Evolutionary conservation across 2,888 invertebrate genomes (phyloP), one percentile per base, ranked within the genome.

Genomic region (Chaitophorus viminalis): DNA sequence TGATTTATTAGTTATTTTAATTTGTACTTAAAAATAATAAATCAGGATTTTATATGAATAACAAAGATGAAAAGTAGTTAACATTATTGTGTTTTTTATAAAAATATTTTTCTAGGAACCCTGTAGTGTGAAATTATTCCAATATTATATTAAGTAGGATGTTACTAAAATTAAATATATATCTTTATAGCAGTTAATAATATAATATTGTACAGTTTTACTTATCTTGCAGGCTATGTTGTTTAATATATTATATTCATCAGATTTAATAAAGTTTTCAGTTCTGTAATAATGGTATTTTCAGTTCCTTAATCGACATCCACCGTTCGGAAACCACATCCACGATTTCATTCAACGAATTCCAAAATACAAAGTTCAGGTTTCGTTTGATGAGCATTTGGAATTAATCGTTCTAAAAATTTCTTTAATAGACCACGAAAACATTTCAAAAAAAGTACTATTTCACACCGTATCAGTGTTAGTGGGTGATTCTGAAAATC

Each of bases 291-390:
- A n/a, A 39, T 46, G 39, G 5, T 46, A 31, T 75, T 65, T 46
- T 52, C 46, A 85, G 84, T 52, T 85, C 2, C 65, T 85, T 31
- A 65, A 95, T 91, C 93, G 95, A 91, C 93, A 94, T 74, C 94
- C 95, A 25, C 96, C 96, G 76, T 94, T 95, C 89, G 96, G 96
- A 6, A 94, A 94, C 90, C 91, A 93, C 75, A 91, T 96, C 5
- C 92, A 93, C 74, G 94, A 94, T n/a, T 89, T 89, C 68, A 75
- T 89, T 60, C 52, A 21, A 68, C 81, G 81, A 31, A 81, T 87
- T 74, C 87, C 87, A 65, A 87, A 52, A 46, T 87, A 87, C 46
- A 81, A 81, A 81, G 46, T 87, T 36, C 14, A 3, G 2, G 5
- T 46, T 25, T 81, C 8, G 14, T 81, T 72, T 65, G 39, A 87